A percentile compares a stretch with the other conserved stretches of the same genome.
Evolutionary conservation across 2,888 invertebrate genomes (phyloP).

Genomic region (Dryococelus australis): DNA sequence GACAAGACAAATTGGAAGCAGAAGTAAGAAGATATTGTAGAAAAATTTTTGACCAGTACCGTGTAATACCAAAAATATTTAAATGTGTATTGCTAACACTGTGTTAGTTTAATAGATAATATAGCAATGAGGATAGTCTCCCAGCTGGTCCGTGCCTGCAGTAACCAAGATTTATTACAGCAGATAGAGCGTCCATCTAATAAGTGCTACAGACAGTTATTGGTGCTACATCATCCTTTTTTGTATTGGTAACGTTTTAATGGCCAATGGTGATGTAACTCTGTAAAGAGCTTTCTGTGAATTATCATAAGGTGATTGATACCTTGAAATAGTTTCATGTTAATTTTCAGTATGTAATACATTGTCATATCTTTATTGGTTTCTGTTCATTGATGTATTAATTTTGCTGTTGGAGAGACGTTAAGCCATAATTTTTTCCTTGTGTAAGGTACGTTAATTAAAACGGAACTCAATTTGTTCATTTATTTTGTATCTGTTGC

Average conservation of each 20-base stretch:
- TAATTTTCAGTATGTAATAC: background rate
- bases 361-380: background rate
- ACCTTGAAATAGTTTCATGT: background rate
- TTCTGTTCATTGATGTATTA: background rate
- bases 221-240: background rate
- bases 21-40: too few species aligned
- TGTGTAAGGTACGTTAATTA: background rate
- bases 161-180: background rate
- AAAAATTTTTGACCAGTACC: too few species aligned
- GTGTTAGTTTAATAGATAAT: background rate
- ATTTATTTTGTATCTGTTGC: background rate
- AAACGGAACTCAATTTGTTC: background rate
- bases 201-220: background rate
- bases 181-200: background rate
- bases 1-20: too few species aligned
- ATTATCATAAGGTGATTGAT: background rate
- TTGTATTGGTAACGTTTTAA: background rate
- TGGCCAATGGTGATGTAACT: background rate
- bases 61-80: background rate
- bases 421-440: background rate
- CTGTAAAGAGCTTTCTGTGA: background rate
- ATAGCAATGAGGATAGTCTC: background rate
- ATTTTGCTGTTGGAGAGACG: background rate
- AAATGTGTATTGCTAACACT: background rate
- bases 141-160: background rate